Conservation (phyloP, 2,113 vertebrate genomes). For the Actenoides lindsayi region DNA sequence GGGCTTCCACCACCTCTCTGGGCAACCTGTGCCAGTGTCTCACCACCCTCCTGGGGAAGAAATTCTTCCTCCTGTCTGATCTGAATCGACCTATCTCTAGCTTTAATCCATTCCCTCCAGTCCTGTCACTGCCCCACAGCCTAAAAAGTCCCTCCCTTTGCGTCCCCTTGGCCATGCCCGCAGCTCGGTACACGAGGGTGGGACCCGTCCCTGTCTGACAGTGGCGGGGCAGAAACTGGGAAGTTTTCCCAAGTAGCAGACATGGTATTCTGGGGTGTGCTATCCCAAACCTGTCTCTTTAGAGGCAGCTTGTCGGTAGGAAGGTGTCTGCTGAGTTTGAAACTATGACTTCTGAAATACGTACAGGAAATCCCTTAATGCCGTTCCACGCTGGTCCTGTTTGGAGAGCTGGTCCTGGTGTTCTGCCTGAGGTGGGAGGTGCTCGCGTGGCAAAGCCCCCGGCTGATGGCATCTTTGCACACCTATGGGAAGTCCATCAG, state of each 20-base stretch:
- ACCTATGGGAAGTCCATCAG: not conserved
- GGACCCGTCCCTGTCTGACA: not conserved
- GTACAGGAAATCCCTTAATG: not conserved
- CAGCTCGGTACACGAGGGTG: not conserved
- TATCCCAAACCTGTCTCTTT: not conserved
- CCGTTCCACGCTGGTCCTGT: not conserved
- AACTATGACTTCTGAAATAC: not conserved
- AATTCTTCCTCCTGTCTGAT: no score
- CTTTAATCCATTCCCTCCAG: no score
- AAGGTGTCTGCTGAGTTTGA: not conserved
- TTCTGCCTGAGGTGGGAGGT: not conserved
- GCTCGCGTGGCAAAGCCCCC: not conserved
- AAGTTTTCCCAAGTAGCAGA: not conserved
- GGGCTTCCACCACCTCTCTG: no score
- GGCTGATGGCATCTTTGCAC: no score
- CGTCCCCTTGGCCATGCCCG: rapidly evolving
- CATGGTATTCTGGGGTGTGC: not conserved
- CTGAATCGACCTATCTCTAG: no score
- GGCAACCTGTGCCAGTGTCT: no score
- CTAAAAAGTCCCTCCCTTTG: not conserved
- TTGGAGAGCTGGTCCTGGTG: not conserved
- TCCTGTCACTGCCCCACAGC: no score
- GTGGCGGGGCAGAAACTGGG: not conserved
- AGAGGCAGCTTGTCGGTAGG: not conserved
- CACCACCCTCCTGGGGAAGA: no score